These are phyloP conservation scores for Tipula vernalis DNA, from an alignment of 2,888 invertebrate species.

Conservation along the genomic window DNA sequence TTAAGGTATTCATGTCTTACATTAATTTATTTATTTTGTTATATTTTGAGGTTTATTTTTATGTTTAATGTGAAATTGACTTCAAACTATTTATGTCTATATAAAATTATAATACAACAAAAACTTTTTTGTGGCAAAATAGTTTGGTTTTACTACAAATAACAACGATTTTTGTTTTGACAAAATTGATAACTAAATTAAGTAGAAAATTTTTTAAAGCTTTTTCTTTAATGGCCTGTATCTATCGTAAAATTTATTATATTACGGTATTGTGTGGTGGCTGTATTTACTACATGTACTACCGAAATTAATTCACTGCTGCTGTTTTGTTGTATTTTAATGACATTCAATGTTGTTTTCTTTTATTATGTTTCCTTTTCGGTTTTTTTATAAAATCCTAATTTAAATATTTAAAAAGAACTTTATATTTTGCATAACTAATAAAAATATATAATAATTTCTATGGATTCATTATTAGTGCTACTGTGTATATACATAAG, in stretches of 20 bases:
- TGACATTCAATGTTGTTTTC: not conserved
- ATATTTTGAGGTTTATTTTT: not conserved
- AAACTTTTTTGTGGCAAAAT: not conserved
- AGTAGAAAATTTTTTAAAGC: not conserved
- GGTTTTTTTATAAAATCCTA: not conserved
- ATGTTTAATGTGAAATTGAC: not conserved
- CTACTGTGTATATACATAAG: not conserved
- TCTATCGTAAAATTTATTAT: not conserved
- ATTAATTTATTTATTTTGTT: conserved; percentile 4
- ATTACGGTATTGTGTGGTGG: not conserved
- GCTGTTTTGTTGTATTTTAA: not conserved
- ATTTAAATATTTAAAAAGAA: not conserved
- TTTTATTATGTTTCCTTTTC: not conserved
- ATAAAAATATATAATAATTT: conserved; percentile 4
- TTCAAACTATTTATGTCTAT: not conserved
- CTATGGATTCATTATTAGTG: not conserved
- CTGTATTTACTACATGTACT: not conserved
- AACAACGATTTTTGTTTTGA: not conserved
- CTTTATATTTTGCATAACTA: conserved; percentile 10
- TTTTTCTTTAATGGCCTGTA: not conserved
- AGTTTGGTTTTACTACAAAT: not conserved
- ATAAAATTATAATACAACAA: not conserved
- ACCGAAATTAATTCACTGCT: not conserved
- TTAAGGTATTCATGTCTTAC: not conserved
- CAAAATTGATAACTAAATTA: conserved; percentile 4